Conservation (phyloP, 2,113 vertebrate genomes). For the Noturus placidus region DNA sequence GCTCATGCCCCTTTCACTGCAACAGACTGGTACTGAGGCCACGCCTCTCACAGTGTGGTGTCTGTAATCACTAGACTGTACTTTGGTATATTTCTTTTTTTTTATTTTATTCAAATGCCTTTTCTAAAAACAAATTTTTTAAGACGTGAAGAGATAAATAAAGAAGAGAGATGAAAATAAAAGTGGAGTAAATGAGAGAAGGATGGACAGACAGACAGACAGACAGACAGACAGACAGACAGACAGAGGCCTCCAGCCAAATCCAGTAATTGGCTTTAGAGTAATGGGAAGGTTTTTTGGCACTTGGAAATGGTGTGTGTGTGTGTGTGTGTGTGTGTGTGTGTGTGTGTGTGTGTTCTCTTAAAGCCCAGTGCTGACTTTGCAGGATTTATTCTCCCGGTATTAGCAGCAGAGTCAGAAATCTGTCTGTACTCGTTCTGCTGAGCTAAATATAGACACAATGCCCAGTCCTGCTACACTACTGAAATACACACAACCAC, state of each 20-base stretch:
- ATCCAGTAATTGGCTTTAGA: slow-evolving; percentile 11
- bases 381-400: not conserved
- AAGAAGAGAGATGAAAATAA: not conserved
- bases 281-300: not conserved
- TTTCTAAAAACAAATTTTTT: not conserved
- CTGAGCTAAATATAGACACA: slow-evolving; percentile 14
- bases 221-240: no score
- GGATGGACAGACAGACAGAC: no score
- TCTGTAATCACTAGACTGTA: not conserved
- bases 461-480: not conserved
- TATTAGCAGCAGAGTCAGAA: not conserved
- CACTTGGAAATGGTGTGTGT: not conserved
- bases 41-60: not conserved
- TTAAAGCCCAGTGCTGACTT: not conserved
- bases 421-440: slow-evolving; percentile 13
- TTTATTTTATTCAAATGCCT: not conserved
- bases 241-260: not conserved
- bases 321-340: not conserved
- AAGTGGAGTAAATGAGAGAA: no score
- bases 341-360: not conserved
- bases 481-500: not conserved
- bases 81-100: not conserved
- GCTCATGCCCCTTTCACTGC: not conserved
- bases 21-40: not conserved
- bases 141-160: not conserved